Base-by-base conservation (phyloP, 2,113 vertebrate genomes). In the Actenoides hombroni region DNA sequence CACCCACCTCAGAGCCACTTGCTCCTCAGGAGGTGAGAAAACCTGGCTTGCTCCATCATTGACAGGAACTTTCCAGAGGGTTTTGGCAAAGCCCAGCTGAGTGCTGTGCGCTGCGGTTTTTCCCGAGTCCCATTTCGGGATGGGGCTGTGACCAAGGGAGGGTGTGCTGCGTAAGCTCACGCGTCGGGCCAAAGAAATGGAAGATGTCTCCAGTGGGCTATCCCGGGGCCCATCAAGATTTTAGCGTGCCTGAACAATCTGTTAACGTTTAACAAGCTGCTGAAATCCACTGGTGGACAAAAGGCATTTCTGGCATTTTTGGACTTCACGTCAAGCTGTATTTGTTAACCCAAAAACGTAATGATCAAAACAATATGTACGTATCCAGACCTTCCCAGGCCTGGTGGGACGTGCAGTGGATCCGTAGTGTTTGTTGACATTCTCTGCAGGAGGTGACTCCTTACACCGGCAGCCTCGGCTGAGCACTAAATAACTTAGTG, bases 31-130 rank as follows among this genome's bases (percentile, higher is more conserved):
- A 51, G 48, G 6, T 51, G 53, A n/a, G 44, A 10, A 54, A 68
- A 16, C 59, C 26, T 54, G 1, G 2, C 35, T 46, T 80, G 33
- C 53, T 44, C 8, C 0, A 0, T 6, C 4, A 0, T 18, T 17
- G 28, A n/a, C 5, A 28, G n/a, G 84, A 67, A 33, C 21, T 53
- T 65, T 16, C 61, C 25, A 57, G 80, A 3, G 13, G 23, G 23
- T 16, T 49, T 56, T 86, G 91, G 39, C 42, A 5, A 37, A 69
- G 53, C 7, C 76, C 76, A 51, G 31, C 76, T 75, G 74, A 13
- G n/a, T 1, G 0, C 31, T 68, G 26, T 46, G 71, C 65, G 40
- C 6, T 23, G 69, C 37, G 7, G 2, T 14, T 90, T 75, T 10
- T 57, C 35, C 90, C 65, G 20, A 24, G 46, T 6, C 35, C 17